Evolutionary conservation across 2,113 vertebrate species (phyloP).

Genomic region (Otus sunia): DNA sequence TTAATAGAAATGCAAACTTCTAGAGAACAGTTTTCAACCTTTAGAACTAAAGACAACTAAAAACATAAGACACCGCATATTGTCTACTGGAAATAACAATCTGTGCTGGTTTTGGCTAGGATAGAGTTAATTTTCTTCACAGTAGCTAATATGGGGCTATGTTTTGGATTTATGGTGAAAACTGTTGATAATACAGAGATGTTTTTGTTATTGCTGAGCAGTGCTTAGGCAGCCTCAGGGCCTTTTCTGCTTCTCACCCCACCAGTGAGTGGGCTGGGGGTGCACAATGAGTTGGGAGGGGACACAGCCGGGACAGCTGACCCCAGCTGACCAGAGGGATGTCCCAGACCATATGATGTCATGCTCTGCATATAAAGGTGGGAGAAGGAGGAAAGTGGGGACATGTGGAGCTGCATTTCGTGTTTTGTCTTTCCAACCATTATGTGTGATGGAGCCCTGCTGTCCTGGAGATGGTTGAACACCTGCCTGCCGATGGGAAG

Average conservation of each 20-base stretch:
- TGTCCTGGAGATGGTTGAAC: neutral
- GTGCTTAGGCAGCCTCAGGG: neutral
- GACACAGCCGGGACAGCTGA: neutral
- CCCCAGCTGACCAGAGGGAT: neutral
- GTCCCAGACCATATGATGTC: neutral
- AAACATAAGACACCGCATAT: neutral
- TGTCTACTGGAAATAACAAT: neutral
- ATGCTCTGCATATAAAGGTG: neutral
- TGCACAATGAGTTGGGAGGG: neutral
- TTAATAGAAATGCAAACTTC: neutral
- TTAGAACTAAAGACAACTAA: neutral
- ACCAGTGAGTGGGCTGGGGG: neutral
- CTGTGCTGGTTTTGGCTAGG: neutral
- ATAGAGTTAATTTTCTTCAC: neutral
- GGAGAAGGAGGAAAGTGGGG: neutral
- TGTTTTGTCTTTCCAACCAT: neutral
- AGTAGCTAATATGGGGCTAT: neutral
- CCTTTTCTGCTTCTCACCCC: neutral
- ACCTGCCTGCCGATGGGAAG: neutral
- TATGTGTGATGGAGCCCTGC: rapidly evolving
- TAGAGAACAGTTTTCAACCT: neutral
- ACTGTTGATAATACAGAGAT: neutral
- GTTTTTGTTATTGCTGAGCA: neutral
- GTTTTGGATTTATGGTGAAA: neutral
- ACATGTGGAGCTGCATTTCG: neutral